A percentile compares a stretch with the other conserved stretches of the same genome.
Conservation (phyloP, 2,888 invertebrate genomes). For the Calliopum simillimum region DNA sequence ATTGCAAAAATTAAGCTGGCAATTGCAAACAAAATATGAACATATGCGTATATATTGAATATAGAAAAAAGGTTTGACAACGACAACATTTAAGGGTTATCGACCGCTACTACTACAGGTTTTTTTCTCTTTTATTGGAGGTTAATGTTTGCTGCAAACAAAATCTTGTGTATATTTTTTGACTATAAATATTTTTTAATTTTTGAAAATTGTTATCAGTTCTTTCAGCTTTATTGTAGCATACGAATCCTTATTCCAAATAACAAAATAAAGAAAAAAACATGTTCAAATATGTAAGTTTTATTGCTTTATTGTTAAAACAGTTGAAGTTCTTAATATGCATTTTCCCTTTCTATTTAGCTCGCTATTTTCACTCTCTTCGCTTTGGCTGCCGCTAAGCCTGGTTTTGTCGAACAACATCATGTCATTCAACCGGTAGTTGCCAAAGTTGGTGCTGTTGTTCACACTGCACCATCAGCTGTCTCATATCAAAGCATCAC, state of each 20-base stretch:
- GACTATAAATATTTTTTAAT: slow-evolving; percentile 31
- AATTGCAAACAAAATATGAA: no score
- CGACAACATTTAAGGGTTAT: no score
- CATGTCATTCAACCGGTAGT: slow-evolving; percentile 46
- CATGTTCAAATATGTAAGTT: slow-evolving; percentile 43
- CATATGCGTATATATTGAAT: no score
- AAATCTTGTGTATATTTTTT: slow-evolving; percentile 10
- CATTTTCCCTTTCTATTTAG: slow-evolving; percentile 33
- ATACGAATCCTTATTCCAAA: background rate
- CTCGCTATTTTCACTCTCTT: slow-evolving; percentile 42
- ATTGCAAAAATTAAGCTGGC: no score
- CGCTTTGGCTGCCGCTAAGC: slow-evolving; percentile 45
- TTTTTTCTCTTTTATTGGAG: slow-evolving; percentile 11
- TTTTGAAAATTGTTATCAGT: slow-evolving; percentile 28
- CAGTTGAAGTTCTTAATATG: background rate
- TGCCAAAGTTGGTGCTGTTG: slow-evolving; percentile 48
- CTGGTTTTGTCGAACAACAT: slow-evolving; percentile 42
- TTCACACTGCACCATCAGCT: slow-evolving; percentile 60
- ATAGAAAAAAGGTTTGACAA: no score
- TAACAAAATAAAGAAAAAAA: no score
- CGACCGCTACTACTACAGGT: no score
- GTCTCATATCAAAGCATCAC: slow-evolving; percentile 49
- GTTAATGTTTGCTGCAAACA: slow-evolving; percentile 22
- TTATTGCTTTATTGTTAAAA: background rate
- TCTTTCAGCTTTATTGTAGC: background rate